A percentile compares a stretch with the other conserved stretches of the same genome.
phyloP scores from a whole-genome alignment of 2,888 invertebrate genomes.

The Drosophila demipolita region DNA sequence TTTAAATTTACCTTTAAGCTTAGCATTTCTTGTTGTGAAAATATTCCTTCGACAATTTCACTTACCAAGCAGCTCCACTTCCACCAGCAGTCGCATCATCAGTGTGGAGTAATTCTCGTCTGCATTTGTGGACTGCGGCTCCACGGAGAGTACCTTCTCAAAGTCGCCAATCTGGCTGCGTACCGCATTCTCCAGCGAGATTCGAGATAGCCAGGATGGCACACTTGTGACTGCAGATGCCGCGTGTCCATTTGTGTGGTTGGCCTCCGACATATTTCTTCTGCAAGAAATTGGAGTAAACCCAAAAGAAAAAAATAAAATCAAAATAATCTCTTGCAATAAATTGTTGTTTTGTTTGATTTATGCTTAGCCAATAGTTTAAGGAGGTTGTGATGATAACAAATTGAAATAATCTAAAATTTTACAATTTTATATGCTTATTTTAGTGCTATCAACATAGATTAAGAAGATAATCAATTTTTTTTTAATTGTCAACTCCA shows the following conservation, averaged over 20 bases:
- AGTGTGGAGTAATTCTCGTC: conserved; percentile 79
- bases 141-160: conserved; percentile 60
- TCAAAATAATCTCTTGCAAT: conserved; percentile 20
- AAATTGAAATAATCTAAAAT: not conserved
- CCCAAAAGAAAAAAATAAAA: not conserved
- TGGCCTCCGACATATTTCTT: conserved; percentile 54
- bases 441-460: not conserved
- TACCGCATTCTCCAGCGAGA: conserved; percentile 73
- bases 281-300: conserved; percentile 26
- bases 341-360: conserved; percentile 16
- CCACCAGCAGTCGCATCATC: conserved; percentile 76
- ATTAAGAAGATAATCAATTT: conserved; percentile 8
- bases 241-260: conserved; percentile 49
- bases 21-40: not conserved
- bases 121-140: conserved; percentile 41
- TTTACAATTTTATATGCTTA: not conserved
- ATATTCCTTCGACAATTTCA: not conserved
- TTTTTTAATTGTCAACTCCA: not conserved
- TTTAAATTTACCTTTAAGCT: not conserved
- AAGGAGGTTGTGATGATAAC: conserved; percentile 14
- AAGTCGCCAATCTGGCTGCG: conserved; percentile 68
- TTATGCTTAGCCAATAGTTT: conserved; percentile 15
- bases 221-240: conserved; percentile 37
- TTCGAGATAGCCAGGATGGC: conserved; percentile 72
- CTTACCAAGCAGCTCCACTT: conserved; percentile 76